These are phyloP conservation scores for Oscheius sp. DNA, from an alignment of 2,888 invertebrate species.

Conservation along the genomic window DNA sequence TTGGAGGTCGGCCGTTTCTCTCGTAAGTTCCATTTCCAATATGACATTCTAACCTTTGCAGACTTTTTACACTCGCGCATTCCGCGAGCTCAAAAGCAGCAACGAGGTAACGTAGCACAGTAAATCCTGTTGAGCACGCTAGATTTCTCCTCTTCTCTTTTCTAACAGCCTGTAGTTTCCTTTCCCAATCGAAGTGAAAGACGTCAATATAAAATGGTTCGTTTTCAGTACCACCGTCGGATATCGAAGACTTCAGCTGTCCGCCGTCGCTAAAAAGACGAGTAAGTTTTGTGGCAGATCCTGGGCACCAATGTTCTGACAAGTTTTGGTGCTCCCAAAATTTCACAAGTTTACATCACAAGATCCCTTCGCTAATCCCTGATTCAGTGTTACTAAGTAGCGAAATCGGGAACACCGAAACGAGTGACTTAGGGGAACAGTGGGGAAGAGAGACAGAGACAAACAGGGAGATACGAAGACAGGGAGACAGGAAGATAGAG, in stretches of 20 bases:
- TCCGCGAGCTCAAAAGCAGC: slow-evolving; percentile 12
- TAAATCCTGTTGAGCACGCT: background rate
- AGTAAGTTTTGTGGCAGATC: background rate
- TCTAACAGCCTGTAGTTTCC: background rate
- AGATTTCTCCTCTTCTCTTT: slow-evolving; percentile 6
- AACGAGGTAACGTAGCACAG: slow-evolving; percentile 27
- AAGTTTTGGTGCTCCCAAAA: background rate
- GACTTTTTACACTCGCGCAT: slow-evolving; percentile 29
- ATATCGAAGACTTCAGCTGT: slow-evolving; percentile 32
- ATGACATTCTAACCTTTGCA: background rate
- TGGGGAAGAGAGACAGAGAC: too few species aligned
- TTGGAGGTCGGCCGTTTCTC: slow-evolving; percentile 50
- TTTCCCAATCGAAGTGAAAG: background rate
- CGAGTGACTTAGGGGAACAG: too few species aligned
- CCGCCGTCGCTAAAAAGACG: slow-evolving; percentile 19
- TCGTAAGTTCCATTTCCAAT: slow-evolving; percentile 36
- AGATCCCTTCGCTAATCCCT: background rate
- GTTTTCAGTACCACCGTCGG: slow-evolving; percentile 30
- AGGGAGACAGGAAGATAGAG: too few species aligned
- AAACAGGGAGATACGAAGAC: too few species aligned
- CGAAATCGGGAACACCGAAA: too few species aligned
- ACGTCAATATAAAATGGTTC: background rate
- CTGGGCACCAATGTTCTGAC: background rate
- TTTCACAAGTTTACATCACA: too few species aligned
- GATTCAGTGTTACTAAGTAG: too few species aligned